Conservation (phyloP, 1,140 invertebrate genomes). For the Sycophila sp. region DNA sequence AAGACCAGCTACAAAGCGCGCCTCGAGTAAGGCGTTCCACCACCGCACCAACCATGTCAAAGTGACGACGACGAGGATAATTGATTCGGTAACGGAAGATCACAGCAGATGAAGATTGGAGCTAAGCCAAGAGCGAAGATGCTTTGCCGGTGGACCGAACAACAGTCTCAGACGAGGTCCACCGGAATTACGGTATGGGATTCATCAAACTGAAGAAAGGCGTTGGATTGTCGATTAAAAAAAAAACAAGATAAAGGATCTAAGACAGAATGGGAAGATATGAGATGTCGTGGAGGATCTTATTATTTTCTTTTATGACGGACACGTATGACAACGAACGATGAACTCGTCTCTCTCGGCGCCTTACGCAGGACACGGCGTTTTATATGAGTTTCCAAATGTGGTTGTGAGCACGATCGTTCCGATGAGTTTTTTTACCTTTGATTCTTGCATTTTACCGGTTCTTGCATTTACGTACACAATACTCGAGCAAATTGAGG, state of each 20-base stretch:
- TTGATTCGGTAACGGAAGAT: background rate
- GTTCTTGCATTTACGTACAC: conserved; percentile 10
- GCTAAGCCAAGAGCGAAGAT: no score
- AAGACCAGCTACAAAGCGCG: conserved; percentile 96
- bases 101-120: no score
- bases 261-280: no score
- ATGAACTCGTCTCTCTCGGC: conserved; percentile 29
- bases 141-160: no score
- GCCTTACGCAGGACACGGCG: background rate
- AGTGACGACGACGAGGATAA: background rate
- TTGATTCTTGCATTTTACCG: background rate
- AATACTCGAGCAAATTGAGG: background rate
- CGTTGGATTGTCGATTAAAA: background rate
- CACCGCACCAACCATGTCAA: background rate
- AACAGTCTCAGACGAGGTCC: no score
- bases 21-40: conserved; percentile 72
- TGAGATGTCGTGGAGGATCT: background rate
- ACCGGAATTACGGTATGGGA: no score
- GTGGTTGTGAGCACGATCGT: background rate
- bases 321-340: conserved; percentile 20
- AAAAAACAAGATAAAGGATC: background rate
- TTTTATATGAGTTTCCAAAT: background rate
- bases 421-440: background rate
- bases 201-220: no score
- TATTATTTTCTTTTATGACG: background rate